Percentiles rank a stretch among this genome's conserved stretches.
phyloP scores from a whole-genome alignment of 2,113 vertebrate species.

The Scartelaos histophorus region DNA sequence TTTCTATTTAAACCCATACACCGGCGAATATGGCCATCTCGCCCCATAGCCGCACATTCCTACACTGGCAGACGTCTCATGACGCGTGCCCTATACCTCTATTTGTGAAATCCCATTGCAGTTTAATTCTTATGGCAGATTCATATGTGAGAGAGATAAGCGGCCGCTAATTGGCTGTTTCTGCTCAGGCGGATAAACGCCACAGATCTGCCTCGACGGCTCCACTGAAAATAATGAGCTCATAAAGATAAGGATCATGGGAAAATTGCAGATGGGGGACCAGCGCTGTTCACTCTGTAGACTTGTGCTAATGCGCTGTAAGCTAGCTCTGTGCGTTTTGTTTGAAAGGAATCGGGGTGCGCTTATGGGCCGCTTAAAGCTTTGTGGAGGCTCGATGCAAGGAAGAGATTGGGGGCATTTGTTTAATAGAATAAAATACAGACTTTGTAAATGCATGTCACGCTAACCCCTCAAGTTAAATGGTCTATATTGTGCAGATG shows the following conservation, averaged over 20 bases:
- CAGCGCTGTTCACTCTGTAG: slow-evolving; percentile 43
- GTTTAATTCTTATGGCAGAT: slow-evolving; percentile 52
- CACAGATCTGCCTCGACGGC: slow-evolving; percentile 64
- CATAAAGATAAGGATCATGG: slow-evolving; percentile 73
- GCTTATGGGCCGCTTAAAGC: neutral
- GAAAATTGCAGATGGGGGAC: slow-evolving; percentile 65
- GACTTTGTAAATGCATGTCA: too few relatives aligned
- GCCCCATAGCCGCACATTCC: neutral
- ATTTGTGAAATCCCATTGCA: slow-evolving; percentile 39
- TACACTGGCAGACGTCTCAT: neutral
- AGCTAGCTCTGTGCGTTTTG: neutral
- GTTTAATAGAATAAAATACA: neutral
- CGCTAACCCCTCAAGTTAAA: too few relatives aligned
- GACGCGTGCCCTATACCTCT: neutral
- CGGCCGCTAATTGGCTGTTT: slow-evolving; percentile 67
- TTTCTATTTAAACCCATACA: neutral
- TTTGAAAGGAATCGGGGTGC: neutral
- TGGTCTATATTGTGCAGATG: too few relatives aligned
- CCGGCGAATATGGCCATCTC: neutral
- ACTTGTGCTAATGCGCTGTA: slow-evolving; percentile 24
- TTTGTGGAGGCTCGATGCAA: neutral
- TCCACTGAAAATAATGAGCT: slow-evolving; percentile 69
- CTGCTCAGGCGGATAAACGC: slow-evolving; percentile 60
- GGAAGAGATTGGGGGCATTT: neutral
- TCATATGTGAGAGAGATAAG: slow-evolving; percentile 67